Percentiles rank a stretch among this genome's conserved stretches.
phyloP scores from a whole-genome alignment of 2,113 vertebrate genomes.

The Phalacrocorax aristotelis region DNA sequence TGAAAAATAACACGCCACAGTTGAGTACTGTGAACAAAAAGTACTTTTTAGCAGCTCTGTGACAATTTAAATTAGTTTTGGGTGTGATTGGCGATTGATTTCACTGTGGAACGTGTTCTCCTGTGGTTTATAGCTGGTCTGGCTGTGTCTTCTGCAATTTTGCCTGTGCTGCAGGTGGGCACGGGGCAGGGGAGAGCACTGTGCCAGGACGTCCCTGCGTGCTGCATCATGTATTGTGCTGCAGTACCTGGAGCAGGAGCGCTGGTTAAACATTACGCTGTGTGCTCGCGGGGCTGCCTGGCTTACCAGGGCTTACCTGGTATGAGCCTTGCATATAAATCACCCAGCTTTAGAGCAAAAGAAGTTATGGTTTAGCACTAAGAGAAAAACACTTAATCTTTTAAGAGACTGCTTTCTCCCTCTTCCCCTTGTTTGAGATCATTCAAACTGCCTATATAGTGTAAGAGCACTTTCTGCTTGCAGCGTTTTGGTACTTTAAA shows the following conservation, averaged over 20 bases:
- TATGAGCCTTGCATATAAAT: not conserved
- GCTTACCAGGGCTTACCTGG: not conserved
- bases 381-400: not conserved
- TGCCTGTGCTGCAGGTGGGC: not conserved
- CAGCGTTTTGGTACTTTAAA: not conserved
- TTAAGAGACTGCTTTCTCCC: not conserved
- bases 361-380: not conserved
- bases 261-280: not conserved
- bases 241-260: not conserved
- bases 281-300: not conserved
- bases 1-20: not conserved
- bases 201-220: not conserved
- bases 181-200: not conserved
- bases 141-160: not conserved
- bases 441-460: rapidly evolving
- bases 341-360: not conserved
- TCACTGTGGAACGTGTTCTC: not conserved
- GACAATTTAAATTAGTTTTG: not conserved
- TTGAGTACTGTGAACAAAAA: not conserved
- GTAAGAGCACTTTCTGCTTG: not conserved
- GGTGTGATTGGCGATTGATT: not conserved
- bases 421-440: not conserved
- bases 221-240: rapidly evolving
- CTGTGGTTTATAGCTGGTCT: not conserved
- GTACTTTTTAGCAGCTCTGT: not conserved